A percentile compares a stretch with the other conserved stretches of the same genome.
phyloP scores from a whole-genome alignment of 2,797 vertebrate genomes.

The Sebastes steindachneri region DNA sequence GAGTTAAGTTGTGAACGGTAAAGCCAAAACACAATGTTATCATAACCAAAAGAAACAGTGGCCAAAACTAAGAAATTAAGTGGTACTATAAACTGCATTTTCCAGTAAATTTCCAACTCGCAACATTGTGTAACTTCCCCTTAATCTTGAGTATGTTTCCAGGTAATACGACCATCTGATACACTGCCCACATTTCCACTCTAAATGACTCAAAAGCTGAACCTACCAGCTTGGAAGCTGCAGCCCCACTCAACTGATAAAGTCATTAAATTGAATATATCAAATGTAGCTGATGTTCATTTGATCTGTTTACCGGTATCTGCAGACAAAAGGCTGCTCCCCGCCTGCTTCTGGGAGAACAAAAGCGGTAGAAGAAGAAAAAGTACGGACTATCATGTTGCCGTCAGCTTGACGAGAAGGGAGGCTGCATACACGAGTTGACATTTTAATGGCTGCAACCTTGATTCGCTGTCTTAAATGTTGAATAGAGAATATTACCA shows the following conservation, averaged over 20 bases:
- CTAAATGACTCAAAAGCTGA: neutral
- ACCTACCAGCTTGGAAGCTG: neutral
- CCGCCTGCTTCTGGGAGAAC: conserved; percentile 14
- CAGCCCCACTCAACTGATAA: conserved; percentile 13
- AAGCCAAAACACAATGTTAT: neutral
- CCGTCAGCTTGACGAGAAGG: conserved; percentile 38
- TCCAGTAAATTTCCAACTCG: neutral
- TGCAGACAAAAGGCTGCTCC: conserved; percentile 36
- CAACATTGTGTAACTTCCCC: neutral
- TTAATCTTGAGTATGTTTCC: neutral
- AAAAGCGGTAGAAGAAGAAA: conserved; percentile 30
- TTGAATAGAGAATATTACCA: conserved; percentile 22
- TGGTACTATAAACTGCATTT: neutral
- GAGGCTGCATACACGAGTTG: conserved; percentile 55
- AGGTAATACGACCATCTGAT: neutral
- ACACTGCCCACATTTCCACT: neutral
- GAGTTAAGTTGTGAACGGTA: neutral
- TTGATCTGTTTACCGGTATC: conserved; percentile 42
- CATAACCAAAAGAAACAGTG: neutral
- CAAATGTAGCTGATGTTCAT: conserved; percentile 24
- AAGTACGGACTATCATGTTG: conserved; percentile 50
- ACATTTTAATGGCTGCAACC: conserved; percentile 61
- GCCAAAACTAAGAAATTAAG: neutral
- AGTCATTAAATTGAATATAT: conserved; percentile 26
- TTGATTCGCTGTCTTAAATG: conserved; percentile 23